Conservation (phyloP, 2,888 invertebrate genomes). For the Lithosia quadra region DNA sequence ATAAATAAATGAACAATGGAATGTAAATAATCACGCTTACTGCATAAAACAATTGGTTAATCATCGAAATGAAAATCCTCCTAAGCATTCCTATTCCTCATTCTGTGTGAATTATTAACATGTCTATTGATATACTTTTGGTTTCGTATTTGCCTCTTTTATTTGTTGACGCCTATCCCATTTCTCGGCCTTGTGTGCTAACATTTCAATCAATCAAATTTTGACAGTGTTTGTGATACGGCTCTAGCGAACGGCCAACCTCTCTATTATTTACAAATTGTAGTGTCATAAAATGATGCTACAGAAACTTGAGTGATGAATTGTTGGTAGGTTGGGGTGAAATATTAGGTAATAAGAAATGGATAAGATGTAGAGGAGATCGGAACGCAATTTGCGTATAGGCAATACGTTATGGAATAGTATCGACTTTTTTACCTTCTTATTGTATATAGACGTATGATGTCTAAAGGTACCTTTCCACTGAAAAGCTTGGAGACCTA, state of each 20-base stretch:
- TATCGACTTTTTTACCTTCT: not conserved
- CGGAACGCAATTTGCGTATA: not conserved
- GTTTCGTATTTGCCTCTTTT: constrained; percentile 31
- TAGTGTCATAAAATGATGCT: constrained; percentile 38
- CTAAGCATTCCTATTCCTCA: constrained; percentile 11
- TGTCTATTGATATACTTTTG: constrained; percentile 25
- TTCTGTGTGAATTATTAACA: constrained; percentile 21
- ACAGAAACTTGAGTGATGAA: constrained; percentile 25
- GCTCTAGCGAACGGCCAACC: constrained; percentile 27
- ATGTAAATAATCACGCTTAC: constrained; percentile 12
- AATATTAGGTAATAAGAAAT: constrained; percentile 14
- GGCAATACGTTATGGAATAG: not conserved
- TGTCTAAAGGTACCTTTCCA: no score
- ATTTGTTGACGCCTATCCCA: constrained; percentile 41
- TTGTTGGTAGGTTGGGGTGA: constrained; percentile 8
- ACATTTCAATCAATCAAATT: constrained; percentile 55
- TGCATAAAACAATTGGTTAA: constrained; percentile 32
- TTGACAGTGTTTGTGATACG: constrained; percentile 36
- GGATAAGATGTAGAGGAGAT: constrained; percentile 4
- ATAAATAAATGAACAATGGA: not conserved
- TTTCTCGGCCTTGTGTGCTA: constrained; percentile 35
- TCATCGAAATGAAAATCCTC: constrained; percentile 34
- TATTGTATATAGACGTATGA: not conserved
- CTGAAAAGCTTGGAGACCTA: no score
- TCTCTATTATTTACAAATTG: constrained; percentile 35